Evolutionary conservation across 1,140 invertebrate genomes (phyloP).

Genomic region (Listronotus bonariensis): DNA sequence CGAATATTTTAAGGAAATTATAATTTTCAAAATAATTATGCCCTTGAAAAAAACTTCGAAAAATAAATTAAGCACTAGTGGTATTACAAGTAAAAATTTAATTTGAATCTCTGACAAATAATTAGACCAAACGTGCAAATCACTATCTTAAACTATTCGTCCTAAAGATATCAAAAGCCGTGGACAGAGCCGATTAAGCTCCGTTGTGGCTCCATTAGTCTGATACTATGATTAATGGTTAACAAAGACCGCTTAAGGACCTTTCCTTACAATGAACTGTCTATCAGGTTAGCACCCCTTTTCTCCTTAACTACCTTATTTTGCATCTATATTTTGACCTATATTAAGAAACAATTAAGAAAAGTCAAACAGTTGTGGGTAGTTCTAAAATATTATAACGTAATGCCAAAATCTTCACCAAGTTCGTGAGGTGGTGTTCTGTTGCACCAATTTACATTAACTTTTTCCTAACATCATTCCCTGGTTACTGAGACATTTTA

Average conservation of each 20-base stretch:
- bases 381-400: no score
- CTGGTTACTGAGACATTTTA: no score
- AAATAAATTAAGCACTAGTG: no score
- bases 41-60: no score
- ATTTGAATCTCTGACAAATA: neutral
- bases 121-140: conserved; percentile 9
- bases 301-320: conserved; percentile 33
- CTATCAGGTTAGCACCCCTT: conserved; percentile 35
- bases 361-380: no score
- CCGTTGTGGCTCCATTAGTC: conserved; percentile 37
- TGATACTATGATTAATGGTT: conserved; percentile 40
- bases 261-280: conserved; percentile 36
- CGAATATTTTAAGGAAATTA: no score
- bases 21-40: no score
- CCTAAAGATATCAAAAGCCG: conserved; percentile 36
- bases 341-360: conserved; percentile 28
- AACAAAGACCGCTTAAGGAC: conserved; percentile 38
- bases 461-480: no score
- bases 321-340: conserved; percentile 34
- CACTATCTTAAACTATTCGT: conserved; percentile 14
- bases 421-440: no score
- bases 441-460: no score
- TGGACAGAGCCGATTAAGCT: conserved; percentile 37
- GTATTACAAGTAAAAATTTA: no score
- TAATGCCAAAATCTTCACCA: no score